phyloP scores from a whole-genome alignment of 2,888 invertebrate species.

The Acronicta aceris region DNA sequence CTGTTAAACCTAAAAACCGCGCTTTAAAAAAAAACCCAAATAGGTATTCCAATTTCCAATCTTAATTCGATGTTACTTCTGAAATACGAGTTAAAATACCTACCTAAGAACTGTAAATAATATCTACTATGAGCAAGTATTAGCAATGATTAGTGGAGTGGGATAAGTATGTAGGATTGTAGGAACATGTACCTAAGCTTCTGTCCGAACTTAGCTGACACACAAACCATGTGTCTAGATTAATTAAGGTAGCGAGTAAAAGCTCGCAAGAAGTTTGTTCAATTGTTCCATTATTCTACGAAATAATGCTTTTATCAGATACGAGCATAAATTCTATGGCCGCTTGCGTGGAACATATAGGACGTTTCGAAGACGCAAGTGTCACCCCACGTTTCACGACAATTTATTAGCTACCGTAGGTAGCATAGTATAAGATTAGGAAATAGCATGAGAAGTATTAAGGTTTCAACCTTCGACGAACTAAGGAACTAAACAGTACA shows the following conservation, averaged over 20 bases:
- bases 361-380: not conserved
- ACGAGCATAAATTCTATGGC: not conserved
- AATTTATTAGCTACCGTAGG: not conserved
- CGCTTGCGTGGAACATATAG: not conserved
- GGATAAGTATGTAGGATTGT: no score
- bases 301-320: not conserved
- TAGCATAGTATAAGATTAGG: not conserved
- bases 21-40: no score
- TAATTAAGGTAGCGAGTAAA: not conserved
- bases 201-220: not conserved
- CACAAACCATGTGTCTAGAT: not conserved
- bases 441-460: not conserved
- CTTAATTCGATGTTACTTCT: no score
- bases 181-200: not conserved
- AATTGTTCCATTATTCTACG: not conserved
- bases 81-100: no score
- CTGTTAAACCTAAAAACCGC: no score
- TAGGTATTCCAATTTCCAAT: no score
- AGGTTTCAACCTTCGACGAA: not conserved
- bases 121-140: no score
- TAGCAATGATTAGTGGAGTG: not conserved
- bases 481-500: not conserved
- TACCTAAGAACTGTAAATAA: not conserved
- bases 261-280: not conserved
- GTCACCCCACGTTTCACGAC: not conserved